Conservation (phyloP, 2,113 vertebrate species). For the Psilopsiagon aurifrons region DNA sequence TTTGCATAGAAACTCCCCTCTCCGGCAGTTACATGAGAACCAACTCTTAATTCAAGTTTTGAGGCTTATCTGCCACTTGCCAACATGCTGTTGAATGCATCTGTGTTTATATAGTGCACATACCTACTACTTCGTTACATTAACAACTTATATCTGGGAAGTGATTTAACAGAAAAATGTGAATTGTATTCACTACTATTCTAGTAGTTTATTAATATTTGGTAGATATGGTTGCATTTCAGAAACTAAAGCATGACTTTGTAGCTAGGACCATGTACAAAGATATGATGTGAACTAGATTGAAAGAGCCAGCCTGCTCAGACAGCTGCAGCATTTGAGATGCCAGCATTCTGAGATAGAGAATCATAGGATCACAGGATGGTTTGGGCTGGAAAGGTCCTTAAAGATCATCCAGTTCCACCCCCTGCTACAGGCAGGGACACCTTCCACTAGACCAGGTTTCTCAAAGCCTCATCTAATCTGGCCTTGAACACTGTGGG, state of each 20-base stretch:
- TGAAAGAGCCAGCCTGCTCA: background rate
- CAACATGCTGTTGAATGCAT: rapidly evolving
- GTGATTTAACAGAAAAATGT: background rate
- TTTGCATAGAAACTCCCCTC: background rate
- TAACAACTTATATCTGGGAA: rapidly evolving
- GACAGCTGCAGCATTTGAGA: background rate
- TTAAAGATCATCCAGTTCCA: background rate
- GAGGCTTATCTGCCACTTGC: background rate
- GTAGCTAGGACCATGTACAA: background rate
- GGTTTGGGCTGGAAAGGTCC: background rate
- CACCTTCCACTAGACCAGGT: background rate
- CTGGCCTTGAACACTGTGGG: background rate
- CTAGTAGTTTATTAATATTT: background rate
- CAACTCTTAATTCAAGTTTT: too few relatives aligned
- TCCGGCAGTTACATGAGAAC: background rate
- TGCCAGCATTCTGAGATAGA: background rate
- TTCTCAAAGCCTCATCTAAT: background rate
- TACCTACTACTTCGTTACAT: rapidly evolving
- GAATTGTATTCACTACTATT: background rate
- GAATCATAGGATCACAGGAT: background rate
- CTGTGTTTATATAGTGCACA: background rate
- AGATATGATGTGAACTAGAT: background rate
- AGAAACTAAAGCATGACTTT: background rate
- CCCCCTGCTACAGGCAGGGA: background rate
- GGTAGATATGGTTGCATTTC: background rate